A percentile compares a stretch with the other conserved stretches of the same genome.
Conservation (phyloP, 2,888 invertebrate genomes). For the Merodon equestris region DNA sequence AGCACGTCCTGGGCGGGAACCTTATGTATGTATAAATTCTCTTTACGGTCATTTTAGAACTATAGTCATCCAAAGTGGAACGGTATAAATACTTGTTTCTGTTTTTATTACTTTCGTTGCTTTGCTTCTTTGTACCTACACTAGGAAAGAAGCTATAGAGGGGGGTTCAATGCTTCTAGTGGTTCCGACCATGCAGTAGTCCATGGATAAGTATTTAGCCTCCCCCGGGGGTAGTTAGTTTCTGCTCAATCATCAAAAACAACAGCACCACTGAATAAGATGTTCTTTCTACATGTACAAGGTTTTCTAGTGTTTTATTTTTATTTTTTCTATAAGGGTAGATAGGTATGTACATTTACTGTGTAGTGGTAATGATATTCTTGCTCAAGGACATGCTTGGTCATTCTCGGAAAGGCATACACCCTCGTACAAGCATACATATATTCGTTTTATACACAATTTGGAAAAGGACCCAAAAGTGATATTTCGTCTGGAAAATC, state of each 20-base stretch:
- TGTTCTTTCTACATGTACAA: not conserved
- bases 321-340: not conserved
- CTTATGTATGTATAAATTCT: slow-evolving; percentile 19
- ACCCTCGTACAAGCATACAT: too few relatives aligned
- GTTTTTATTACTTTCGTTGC: slow-evolving; percentile 19
- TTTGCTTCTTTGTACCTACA: not conserved
- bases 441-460: too few relatives aligned
- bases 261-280: slow-evolving; percentile 24
- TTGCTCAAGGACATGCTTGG: slow-evolving; percentile 22
- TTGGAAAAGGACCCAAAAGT: too few relatives aligned
- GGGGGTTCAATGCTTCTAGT: slow-evolving; percentile 19
- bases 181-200: slow-evolving; percentile 11
- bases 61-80: too few relatives aligned
- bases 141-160: not conserved
- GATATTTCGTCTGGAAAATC: too few relatives aligned
- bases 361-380: slow-evolving; percentile 31
- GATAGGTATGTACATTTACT: not conserved
- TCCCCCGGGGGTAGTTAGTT: slow-evolving; percentile 52
- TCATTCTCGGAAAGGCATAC: too few relatives aligned
- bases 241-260: slow-evolving; percentile 58
- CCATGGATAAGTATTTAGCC: slow-evolving; percentile 20
- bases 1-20: slow-evolving; percentile 29
- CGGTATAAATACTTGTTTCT: slow-evolving; percentile 17
- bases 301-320: too few relatives aligned
- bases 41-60: not conserved